Conservation (phyloP, 2,797 vertebrate species). For the Sebastes itinus region DNA sequence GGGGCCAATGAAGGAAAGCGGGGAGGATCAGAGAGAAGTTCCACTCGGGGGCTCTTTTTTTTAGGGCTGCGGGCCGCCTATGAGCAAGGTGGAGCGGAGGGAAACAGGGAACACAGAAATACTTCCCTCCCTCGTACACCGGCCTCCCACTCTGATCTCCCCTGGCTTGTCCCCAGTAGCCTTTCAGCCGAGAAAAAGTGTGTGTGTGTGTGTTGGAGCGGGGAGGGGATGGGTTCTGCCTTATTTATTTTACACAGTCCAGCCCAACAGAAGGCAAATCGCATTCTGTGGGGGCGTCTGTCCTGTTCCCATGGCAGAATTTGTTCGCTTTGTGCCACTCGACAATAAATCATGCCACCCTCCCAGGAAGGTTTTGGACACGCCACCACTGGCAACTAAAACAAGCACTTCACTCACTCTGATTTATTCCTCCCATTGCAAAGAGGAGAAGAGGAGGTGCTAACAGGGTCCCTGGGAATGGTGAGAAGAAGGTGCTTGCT, state of each 20-base stretch:
- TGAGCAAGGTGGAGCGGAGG: slow-evolving; percentile 48
- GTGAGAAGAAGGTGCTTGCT: slow-evolving; percentile 36
- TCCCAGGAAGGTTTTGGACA: slow-evolving; percentile 66
- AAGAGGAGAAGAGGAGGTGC: slow-evolving; percentile 69
- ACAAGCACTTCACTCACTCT: slow-evolving; percentile 78
- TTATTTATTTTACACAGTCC: slow-evolving; percentile 66
- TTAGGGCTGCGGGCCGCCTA: slow-evolving; percentile 18
- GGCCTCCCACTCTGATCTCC: slow-evolving; percentile 51
- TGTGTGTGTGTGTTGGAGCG: slow-evolving; percentile 35
- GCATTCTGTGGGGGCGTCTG: slow-evolving; percentile 66
- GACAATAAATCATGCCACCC: slow-evolving; percentile 77
- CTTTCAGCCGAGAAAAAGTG: slow-evolving; percentile 38
- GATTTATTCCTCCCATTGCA: slow-evolving; percentile 79
- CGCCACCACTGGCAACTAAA: slow-evolving; percentile 74
- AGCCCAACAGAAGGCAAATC: slow-evolving; percentile 74
- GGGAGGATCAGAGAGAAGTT: slow-evolving; percentile 59
- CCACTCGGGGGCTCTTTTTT: slow-evolving; percentile 26
- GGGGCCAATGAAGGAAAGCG: slow-evolving; percentile 29
- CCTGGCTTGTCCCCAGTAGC: slow-evolving; percentile 47
- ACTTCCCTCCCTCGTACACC: slow-evolving; percentile 24
- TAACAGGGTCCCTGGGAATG: slow-evolving; percentile 78
- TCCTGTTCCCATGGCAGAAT: slow-evolving; percentile 73
- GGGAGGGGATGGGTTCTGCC: slow-evolving; percentile 56
- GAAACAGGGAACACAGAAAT: slow-evolving; percentile 53
- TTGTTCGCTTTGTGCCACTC: slow-evolving; percentile 65